Conservation (phyloP, 35 echinoderm and acorn worm species). For the Hemicentrotus pulcherrimus region DNA sequence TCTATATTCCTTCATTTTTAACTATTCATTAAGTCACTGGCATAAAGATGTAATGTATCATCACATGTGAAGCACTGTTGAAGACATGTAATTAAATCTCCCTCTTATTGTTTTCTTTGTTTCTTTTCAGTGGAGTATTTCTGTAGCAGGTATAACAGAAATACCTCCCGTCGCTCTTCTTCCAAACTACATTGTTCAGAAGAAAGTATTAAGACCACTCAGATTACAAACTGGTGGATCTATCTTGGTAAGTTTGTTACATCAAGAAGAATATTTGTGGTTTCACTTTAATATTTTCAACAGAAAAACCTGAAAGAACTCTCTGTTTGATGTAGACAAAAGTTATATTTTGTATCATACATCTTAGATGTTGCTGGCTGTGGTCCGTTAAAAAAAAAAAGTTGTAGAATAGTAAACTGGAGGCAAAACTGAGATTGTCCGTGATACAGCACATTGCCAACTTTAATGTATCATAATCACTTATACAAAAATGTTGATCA, state of each 20-base stretch:
- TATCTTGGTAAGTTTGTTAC: constrained; percentile 76
- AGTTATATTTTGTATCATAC: too few species aligned
- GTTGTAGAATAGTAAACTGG: too few species aligned
- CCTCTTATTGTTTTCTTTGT: constrained; percentile 20
- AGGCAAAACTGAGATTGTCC: too few species aligned
- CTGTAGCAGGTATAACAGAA: constrained; percentile 93
- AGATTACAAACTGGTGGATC: constrained; percentile 91
- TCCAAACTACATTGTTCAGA: constrained; percentile 92
- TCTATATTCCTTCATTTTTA: not conserved
- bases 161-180: constrained; percentile 89
- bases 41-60: not conserved
- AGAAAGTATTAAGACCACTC: constrained; percentile 82
- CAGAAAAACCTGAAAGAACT: too few species aligned
- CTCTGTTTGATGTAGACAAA: too few species aligned
- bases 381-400: too few species aligned
- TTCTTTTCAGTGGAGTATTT: constrained; percentile 89
- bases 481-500: too few species aligned
- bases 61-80: not conserved
- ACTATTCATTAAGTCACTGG: not conserved
- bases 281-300: too few species aligned
- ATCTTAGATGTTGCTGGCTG: too few species aligned
- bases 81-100: not conserved
- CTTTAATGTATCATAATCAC: too few species aligned
- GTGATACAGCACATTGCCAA: too few species aligned
- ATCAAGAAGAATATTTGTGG: too few species aligned